phyloP scores from a whole-genome alignment of 1,140 invertebrate genomes.

The Zaprionus davidi region DNA sequence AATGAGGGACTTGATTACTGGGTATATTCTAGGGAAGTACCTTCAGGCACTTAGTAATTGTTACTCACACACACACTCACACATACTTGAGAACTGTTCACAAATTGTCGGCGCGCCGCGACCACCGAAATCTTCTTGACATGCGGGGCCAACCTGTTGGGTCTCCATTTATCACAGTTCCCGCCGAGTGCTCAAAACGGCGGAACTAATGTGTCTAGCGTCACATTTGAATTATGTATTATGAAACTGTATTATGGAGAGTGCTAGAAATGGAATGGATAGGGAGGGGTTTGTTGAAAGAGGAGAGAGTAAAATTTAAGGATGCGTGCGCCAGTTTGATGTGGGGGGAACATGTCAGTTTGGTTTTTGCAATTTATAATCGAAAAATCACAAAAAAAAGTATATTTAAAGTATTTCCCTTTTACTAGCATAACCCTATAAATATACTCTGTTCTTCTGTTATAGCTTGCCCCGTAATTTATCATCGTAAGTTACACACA shows the following conservation, averaged over 20 bases:
- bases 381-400: conserved; percentile 14
- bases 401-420: background rate
- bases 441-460: background rate
- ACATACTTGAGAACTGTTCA: conserved; percentile 46
- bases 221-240: conserved; percentile 78
- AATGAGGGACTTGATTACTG: background rate
- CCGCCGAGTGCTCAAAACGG: conserved; percentile 62
- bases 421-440: background rate
- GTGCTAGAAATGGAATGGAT: background rate
- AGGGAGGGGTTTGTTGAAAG: background rate
- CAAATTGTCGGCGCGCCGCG: conserved; percentile 33
- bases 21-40: background rate
- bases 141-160: conserved; percentile 65
- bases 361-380: conserved; percentile 61
- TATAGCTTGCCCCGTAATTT: background rate
- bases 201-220: conserved; percentile 74
- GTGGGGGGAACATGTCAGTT: conserved; percentile 59
- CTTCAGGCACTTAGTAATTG: background rate
- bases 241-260: conserved; percentile 42
- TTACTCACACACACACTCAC: conserved; percentile 48
- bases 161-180: conserved; percentile 55
- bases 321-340: conserved; percentile 46
- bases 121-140: conserved; percentile 56
- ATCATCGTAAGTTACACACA: background rate
- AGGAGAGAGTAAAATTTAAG: conserved; percentile 20